Percentiles rank a stretch among this genome's conserved stretches.
phyloP scores from a whole-genome alignment of 2,113 vertebrate genomes.

The Phaethornis superciliosus region DNA sequence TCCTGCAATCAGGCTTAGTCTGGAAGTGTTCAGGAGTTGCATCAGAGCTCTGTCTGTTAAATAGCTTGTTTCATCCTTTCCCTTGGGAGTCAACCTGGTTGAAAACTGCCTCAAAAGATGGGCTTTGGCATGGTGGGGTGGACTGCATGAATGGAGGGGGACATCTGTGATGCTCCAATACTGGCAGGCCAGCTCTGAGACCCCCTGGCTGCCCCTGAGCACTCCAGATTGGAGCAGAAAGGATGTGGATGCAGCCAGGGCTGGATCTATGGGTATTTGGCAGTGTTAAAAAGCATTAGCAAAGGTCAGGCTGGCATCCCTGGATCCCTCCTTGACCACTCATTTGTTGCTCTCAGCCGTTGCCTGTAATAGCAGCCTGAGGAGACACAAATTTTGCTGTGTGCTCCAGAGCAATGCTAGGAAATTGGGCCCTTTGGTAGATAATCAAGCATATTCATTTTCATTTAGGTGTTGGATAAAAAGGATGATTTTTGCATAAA shows the following conservation, averaged over 20 bases:
- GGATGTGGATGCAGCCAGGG: neutral
- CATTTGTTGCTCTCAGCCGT: neutral
- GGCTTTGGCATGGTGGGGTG: neutral
- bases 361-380: neutral
- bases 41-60: neutral
- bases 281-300: neutral
- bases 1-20: neutral
- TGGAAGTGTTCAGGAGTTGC: neutral
- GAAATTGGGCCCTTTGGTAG: conserved; percentile 64
- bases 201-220: neutral
- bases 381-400: conserved; percentile 18
- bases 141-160: neutral
- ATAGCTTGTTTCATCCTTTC: neutral
- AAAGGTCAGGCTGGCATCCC: conserved; percentile 26
- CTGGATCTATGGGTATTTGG: conserved; percentile 6
- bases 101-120: neutral
- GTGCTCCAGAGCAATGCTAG: neutral
- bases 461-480: conserved; percentile 72
- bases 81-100: neutral
- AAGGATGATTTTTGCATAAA: conserved; percentile 71
- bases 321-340: conserved; percentile 6
- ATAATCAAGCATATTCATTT: conserved; percentile 72
- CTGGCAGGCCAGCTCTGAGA: neutral
- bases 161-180: neutral
- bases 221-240: neutral